Conservation (phyloP, 64 coral and sea anemone genomes). For the Montipora efflorescens region DNA sequence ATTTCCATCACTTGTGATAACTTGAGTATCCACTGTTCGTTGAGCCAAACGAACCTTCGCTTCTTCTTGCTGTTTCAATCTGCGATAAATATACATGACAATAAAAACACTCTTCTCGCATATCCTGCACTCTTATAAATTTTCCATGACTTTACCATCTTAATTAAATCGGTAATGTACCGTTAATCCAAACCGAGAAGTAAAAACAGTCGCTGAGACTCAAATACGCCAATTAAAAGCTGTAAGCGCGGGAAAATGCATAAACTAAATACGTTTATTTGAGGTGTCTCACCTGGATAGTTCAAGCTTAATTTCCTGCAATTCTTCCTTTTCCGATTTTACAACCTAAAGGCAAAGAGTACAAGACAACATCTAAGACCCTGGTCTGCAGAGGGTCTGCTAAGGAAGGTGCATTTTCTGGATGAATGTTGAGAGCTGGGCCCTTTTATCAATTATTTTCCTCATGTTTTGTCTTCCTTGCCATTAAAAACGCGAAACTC, state of each 20-base stretch:
- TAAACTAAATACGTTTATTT: neutral
- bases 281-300: slow-evolving; percentile 62
- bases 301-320: slow-evolving; percentile 92
- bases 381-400: too few species aligned
- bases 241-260: neutral
- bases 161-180: too few species aligned
- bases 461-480: too few species aligned
- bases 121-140: too few species aligned
- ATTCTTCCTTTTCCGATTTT: slow-evolving; percentile 86
- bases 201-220: too few species aligned
- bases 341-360: slow-evolving; percentile 70
- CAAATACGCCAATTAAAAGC: neutral
- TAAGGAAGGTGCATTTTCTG: too few species aligned
- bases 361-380: neutral
- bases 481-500: too few species aligned
- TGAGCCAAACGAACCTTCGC: slow-evolving; percentile 49
- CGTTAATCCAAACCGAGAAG: too few species aligned
- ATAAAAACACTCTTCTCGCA: neutral
- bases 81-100: neutral
- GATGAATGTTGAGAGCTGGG: too few species aligned
- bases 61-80: slow-evolving; percentile 89
- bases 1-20: neutral
- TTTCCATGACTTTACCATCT: too few species aligned
- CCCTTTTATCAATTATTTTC: too few species aligned
- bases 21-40: neutral